Evolutionary conservation across 2,888 invertebrate species (phyloP), one percentile per base, ranked within the genome.

Genomic region (Trypoxylon attenuatum): DNA sequence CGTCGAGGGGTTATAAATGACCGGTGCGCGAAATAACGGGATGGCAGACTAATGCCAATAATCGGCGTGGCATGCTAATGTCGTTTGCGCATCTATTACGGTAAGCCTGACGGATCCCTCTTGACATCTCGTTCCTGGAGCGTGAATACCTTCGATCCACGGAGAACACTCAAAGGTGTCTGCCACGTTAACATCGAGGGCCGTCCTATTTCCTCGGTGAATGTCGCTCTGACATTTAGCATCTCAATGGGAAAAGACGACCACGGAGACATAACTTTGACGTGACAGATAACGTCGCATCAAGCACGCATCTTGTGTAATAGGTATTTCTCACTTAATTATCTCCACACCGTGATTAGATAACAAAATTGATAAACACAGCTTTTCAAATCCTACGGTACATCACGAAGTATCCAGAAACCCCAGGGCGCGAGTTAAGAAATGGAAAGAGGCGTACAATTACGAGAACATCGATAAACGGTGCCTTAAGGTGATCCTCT

Each of bases 11-110:
- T 76, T 77, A 76, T 76, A 74, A 76, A 76, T 76, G 76, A 76
- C 69, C 68, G 71, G 57, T 64, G 55, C 56, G 68, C 58, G 73
- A 76, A 76, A 69, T 73, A 73, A 73, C 68, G 77, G 72, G 61
- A 64, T 56, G 68, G 66, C 59, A 64, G 67, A 70, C 76, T 85
- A 83, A 86, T 84, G 76, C 81, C 84, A 85, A 85, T 85, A 85
- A 84, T 85, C 84, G 80, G 69, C 72, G 76, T 73, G 79, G 80
- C 81, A 85, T 85, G 86, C 85, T 85, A 85, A 85, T 85, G 83
- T 83, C 80, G 78, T 79, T 80, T 76, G 72, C 79, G 84, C 85
- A 85, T 85, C 84, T 81, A 86, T 85, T 85, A 85, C 82, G 78
- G 74, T 85, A 84, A 86, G 85, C 82, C 77, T 79, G 85, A 85